Evolutionary conservation across 2,888 invertebrate genomes (phyloP).

Genomic region (Rhyacophila evoluta): DNA sequence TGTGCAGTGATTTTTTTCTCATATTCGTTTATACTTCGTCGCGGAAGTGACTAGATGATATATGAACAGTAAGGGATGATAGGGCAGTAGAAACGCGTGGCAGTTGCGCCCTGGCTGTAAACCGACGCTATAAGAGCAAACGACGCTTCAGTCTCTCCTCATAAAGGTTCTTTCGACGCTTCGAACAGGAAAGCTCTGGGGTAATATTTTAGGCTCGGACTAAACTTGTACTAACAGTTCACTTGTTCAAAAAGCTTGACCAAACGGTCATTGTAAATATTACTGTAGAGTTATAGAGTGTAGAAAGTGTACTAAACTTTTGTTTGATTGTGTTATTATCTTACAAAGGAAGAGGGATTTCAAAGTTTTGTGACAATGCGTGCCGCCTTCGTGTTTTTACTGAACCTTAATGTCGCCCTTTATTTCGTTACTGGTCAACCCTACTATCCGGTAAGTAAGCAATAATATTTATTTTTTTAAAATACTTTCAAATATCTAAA

Average conservation of each 20-base stretch:
- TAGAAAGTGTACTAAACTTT: neutral
- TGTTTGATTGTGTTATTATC: neutral
- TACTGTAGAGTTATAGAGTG: neutral
- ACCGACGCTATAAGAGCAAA: slow-evolving; percentile 52
- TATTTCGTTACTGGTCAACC: slow-evolving; percentile 49
- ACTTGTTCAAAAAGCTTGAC: slow-evolving; percentile 6
- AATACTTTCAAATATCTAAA: too few species aligned
- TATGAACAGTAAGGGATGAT: slow-evolving; percentile 28
- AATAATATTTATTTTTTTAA: neutral
- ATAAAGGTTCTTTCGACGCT: slow-evolving; percentile 46
- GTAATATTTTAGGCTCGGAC: neutral
- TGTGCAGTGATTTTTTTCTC: neutral
- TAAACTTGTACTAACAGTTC: slow-evolving; percentile 26
- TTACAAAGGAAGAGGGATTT: neutral
- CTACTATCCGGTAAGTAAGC: slow-evolving; percentile 47
- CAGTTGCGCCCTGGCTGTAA: slow-evolving; percentile 42
- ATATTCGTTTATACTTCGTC: neutral
- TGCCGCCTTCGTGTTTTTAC: slow-evolving; percentile 47
- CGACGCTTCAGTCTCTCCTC: slow-evolving; percentile 56
- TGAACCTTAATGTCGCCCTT: slow-evolving; percentile 50
- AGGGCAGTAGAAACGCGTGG: slow-evolving; percentile 39
- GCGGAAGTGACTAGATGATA: neutral
- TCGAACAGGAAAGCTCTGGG: slow-evolving; percentile 25
- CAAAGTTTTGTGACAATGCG: slow-evolving; percentile 44
- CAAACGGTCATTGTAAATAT: slow-evolving; percentile 20